A percentile compares a stretch with the other conserved stretches of the same genome.
These are phyloP conservation scores for Campaea margaritaria DNA, from an alignment of 2,888 invertebrate species.

Conservation along the genomic window DNA sequence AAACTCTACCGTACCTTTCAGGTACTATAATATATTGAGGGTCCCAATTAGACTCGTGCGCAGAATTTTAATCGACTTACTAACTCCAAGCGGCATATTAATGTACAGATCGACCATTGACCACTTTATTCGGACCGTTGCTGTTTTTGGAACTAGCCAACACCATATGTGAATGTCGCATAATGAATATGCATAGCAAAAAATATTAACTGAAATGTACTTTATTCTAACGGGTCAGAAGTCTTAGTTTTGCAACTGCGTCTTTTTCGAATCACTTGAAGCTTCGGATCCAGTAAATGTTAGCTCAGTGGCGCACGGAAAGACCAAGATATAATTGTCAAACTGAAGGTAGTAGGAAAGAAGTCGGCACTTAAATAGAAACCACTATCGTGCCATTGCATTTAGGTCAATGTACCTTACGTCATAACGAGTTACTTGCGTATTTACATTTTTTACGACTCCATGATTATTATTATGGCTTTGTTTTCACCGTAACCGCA, in stretches of 20 bases:
- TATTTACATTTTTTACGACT: constrained; percentile 12
- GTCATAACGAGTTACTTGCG: constrained; percentile 7
- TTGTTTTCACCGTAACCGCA: constrained; percentile 12
- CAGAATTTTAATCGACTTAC: constrained; percentile 50
- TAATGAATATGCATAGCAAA: no score
- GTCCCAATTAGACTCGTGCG: constrained; percentile 61
- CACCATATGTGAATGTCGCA: neutral
- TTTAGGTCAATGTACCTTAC: constrained; percentile 17
- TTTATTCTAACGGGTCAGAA: no score
- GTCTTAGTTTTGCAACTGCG: no score
- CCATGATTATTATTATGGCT: constrained; percentile 6
- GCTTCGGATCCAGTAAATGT: no score
- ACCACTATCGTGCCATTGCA: neutral
- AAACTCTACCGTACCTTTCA: constrained; percentile 15
- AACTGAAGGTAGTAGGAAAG: neutral
- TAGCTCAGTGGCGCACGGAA: neutral
- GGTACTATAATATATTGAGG: constrained; percentile 39
- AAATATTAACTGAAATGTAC: no score
- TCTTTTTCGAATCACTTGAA: no score
- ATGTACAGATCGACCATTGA: constrained; percentile 35
- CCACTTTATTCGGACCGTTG: constrained; percentile 10
- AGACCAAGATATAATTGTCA: constrained; percentile 12
- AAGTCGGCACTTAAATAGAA: constrained; percentile 1
- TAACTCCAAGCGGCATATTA: constrained; percentile 53
- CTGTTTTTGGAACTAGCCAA: neutral